Percentiles rank a stretch among this genome's conserved stretches.
Conservation (phyloP, 2,888 invertebrate genomes). For the Frankliniella fusca region DNA sequence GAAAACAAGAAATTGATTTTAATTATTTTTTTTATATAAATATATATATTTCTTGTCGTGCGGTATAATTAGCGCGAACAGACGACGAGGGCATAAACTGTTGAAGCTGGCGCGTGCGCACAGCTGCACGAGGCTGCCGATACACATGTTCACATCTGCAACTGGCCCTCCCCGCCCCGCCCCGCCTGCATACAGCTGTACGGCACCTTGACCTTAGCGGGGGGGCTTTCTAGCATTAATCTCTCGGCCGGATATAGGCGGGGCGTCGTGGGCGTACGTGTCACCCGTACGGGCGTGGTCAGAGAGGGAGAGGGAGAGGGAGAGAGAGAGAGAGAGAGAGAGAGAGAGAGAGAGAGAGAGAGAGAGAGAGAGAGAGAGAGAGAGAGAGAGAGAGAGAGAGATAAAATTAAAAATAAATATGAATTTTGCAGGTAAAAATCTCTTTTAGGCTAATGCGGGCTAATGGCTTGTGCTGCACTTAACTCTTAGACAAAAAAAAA, state of each 20-base stretch:
- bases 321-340: no score
- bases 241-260: neutral
- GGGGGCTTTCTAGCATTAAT: neutral
- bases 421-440: no score
- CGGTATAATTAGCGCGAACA: neutral
- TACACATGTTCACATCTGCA: neutral
- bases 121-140: neutral
- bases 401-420: no score
- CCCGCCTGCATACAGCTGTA: neutral
- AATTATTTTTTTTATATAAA: no score
- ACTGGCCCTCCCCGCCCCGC: neutral
- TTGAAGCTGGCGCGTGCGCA: neutral
- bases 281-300: neutral
- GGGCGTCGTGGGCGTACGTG: neutral
- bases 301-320: neutral
- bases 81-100: neutral
- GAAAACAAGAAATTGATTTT: no score
- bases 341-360: no score
- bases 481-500: no score
- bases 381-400: no score
- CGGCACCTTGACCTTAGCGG: slow-evolving; percentile 16
- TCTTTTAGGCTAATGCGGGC: no score
- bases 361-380: no score
- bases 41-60: no score
- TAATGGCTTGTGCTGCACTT: no score